A percentile compares a stretch with the other conserved stretches of the same genome.
Evolutionary conservation across 2,113 vertebrate species (phyloP).

Genomic region (Mormyrus lacerda): DNA sequence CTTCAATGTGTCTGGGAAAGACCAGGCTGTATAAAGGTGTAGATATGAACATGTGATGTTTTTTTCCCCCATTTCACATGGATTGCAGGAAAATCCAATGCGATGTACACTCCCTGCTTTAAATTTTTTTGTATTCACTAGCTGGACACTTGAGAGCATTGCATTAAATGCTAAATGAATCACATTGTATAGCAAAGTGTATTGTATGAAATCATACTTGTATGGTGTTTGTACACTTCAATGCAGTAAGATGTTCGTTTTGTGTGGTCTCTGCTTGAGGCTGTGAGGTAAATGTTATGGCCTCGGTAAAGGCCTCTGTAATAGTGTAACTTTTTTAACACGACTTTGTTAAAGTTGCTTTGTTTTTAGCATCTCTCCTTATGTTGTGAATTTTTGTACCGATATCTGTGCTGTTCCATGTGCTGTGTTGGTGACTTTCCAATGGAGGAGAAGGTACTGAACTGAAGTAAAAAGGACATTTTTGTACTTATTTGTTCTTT

Average conservation of each 20-base stretch:
- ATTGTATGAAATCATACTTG: slow-evolving; percentile 56
- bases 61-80: slow-evolving; percentile 34
- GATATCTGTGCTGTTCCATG: slow-evolving; percentile 58
- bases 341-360: slow-evolving; percentile 61
- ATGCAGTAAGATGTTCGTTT: slow-evolving; percentile 56
- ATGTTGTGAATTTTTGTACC: slow-evolving; percentile 51
- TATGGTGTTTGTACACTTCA: slow-evolving; percentile 61
- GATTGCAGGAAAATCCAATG: slow-evolving; percentile 41
- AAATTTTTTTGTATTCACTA: slow-evolving; percentile 35
- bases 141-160: slow-evolving; percentile 50
- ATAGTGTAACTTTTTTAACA: slow-evolving; percentile 37
- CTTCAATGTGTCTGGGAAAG: slow-evolving; percentile 28
- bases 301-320: slow-evolving; percentile 50
- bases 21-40: slow-evolving; percentile 40
- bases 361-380: slow-evolving; percentile 50
- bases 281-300: slow-evolving; percentile 57
- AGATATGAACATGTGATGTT: slow-evolving; percentile 46
- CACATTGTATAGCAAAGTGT: slow-evolving; percentile 57
- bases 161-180: slow-evolving; percentile 53
- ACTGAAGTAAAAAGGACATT: slow-evolving; percentile 61
- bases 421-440: slow-evolving; percentile 54
- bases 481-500: slow-evolving; percentile 46
- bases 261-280: slow-evolving; percentile 47
- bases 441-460: slow-evolving; percentile 55
- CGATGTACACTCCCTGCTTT: neutral